Conservation (phyloP, 2,113 vertebrate species). For the Tupaia chinensis region DNA sequence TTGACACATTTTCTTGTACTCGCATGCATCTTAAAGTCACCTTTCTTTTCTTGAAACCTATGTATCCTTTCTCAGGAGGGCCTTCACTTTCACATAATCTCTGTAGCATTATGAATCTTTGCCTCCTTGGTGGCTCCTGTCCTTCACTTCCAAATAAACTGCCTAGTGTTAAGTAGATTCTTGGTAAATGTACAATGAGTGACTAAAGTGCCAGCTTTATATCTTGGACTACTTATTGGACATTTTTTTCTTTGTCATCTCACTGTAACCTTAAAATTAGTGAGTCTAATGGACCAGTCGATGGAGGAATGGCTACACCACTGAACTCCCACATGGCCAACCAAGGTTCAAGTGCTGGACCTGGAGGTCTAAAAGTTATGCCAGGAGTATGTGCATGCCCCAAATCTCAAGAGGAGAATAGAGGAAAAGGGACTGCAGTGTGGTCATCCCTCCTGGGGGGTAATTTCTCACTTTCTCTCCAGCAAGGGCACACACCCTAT, state of each 20-base stretch:
- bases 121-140: neutral
- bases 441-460: too few species aligned
- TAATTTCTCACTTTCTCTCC: too few species aligned
- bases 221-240: neutral
- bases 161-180: neutral
- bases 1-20: conserved; percentile 25
- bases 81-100: neutral
- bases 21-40: neutral
- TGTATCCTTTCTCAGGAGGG: neutral
- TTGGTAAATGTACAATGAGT: conserved; percentile 20
- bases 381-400: too few species aligned
- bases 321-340: too few species aligned
- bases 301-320: too few species aligned
- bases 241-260: neutral
- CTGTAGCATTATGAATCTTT: neutral
- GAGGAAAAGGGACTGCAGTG: too few species aligned
- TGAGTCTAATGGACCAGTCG: neutral
- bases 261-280: neutral
- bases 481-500: too few species aligned
- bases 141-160: conserved; percentile 44
- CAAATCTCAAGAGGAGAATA: too few species aligned
- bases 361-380: too few species aligned
- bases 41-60: neutral
- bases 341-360: too few species aligned
- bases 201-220: neutral